These are phyloP conservation scores for Heloderma charlesbogerti DNA, from an alignment of 2,113 vertebrate genomes.

Conservation along the genomic window DNA sequence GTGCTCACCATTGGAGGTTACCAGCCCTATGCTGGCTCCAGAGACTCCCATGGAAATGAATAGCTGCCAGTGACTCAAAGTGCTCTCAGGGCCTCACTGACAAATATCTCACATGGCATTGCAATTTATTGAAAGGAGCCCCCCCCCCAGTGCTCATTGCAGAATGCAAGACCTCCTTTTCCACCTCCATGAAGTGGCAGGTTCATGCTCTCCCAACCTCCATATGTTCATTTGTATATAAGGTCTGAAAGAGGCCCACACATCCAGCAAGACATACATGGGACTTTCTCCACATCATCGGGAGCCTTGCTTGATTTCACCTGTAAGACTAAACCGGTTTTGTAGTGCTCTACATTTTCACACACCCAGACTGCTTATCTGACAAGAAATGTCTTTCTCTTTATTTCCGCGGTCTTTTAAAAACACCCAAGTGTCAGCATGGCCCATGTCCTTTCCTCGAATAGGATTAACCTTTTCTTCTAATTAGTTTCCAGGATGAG, in stretches of 20 bases:
- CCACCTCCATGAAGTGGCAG: neutral
- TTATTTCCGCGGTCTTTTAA: neutral
- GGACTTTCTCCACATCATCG: neutral
- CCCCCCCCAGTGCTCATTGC: too few species aligned
- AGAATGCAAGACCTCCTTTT: neutral
- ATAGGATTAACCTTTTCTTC: neutral
- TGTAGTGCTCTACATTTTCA: slow-evolving; percentile 5
- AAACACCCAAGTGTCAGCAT: neutral
- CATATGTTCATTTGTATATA: neutral
- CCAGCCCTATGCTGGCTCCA: too few species aligned
- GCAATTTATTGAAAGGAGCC: too few species aligned
- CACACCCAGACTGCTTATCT: neutral
- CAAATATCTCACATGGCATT: too few species aligned
- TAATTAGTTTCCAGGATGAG: slow-evolving; percentile 24
- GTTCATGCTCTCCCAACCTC: neutral
- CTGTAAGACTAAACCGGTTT: neutral
- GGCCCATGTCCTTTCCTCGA: neutral
- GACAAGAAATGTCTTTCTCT: slow-evolving; percentile 2
- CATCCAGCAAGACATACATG: too few species aligned
- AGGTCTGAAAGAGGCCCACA: neutral
- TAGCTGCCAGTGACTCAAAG: too few species aligned
- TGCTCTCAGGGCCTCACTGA: too few species aligned
- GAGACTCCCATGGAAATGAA: too few species aligned
- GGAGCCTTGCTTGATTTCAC: slow-evolving; percentile 20
- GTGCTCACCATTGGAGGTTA: too few species aligned